phyloP scores from a whole-genome alignment of 2,888 invertebrate species.

The Chelonus formosanus region DNA sequence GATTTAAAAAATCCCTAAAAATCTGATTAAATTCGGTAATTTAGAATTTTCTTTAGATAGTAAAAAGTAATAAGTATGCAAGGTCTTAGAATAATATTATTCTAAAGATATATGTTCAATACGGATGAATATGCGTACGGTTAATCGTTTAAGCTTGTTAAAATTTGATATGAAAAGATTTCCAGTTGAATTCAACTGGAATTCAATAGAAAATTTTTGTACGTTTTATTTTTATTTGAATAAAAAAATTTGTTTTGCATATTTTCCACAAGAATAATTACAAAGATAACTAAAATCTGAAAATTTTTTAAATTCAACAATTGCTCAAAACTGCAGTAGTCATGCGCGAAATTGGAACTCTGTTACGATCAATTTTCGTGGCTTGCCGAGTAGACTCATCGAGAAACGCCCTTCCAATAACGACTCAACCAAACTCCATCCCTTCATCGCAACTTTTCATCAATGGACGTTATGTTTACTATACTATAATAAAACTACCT shows the following conservation, averaged over 20 bases:
- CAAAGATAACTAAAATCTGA: neutral
- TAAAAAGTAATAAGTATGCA: constrained; percentile 34
- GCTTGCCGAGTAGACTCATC: constrained; percentile 3
- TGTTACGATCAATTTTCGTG: constrained; percentile 39
- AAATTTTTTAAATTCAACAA: neutral
- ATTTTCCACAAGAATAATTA: neutral
- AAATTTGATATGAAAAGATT: too few species aligned
- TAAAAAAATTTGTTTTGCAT: neutral
- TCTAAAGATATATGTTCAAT: constrained; percentile 40
- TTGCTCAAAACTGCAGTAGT: constrained; percentile 13
- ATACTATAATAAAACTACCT: neutral
- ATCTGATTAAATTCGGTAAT: neutral
- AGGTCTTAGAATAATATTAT: constrained; percentile 36
- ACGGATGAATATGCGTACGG: constrained; percentile 41
- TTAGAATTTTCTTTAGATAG: neutral
- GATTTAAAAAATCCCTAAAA: too few species aligned
- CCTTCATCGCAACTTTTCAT: constrained; percentile 1
- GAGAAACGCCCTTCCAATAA: constrained; percentile 14
- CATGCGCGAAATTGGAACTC: constrained; percentile 42
- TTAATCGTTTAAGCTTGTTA: constrained; percentile 40
- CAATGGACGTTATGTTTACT: constrained; percentile 17
- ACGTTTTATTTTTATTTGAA: neutral
- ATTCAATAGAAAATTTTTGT: too few species aligned
- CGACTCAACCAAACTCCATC: constrained; percentile 12
- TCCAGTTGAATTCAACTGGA: too few species aligned